These are phyloP conservation scores for Machaerirhynchus nigripectus DNA, from an alignment of 2,113 vertebrate species.

Conservation along the genomic window DNA sequence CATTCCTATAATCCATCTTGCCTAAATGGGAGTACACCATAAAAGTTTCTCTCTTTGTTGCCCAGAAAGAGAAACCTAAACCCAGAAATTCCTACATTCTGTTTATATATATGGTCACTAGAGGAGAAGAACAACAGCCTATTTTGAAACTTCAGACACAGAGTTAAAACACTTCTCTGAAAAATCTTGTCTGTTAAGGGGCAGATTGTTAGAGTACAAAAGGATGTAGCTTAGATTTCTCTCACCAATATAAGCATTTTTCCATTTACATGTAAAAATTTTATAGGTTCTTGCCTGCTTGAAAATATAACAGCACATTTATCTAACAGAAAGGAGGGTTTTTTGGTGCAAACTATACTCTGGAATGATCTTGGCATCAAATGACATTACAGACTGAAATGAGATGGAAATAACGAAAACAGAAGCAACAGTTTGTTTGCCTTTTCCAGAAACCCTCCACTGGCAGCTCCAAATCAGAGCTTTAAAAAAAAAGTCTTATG, in stretches of 20 bases:
- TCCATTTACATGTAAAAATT: background rate
- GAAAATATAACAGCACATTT: conserved; percentile 11
- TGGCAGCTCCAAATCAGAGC: background rate
- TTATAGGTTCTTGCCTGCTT: background rate
- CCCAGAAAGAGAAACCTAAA: background rate
- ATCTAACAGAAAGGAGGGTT: background rate
- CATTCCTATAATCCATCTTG: background rate
- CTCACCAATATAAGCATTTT: background rate
- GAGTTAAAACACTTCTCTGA: background rate
- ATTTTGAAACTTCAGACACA: background rate
- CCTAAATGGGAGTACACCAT: background rate
- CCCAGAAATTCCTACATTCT: background rate
- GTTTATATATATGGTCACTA: background rate
- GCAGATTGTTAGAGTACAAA: background rate
- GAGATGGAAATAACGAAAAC: background rate
- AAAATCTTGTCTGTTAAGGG: background rate
- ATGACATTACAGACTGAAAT: background rate
- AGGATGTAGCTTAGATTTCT: conserved; percentile 1
- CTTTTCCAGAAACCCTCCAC: background rate
- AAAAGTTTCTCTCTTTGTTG: background rate
- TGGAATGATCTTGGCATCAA: background rate
- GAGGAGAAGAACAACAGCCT: background rate
- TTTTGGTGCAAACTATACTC: background rate
- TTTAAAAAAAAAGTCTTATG: background rate
- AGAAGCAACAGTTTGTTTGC: background rate